Base-by-base conservation (phyloP, 2,888 invertebrate genomes). In the Bimastos eiseni region DNA sequence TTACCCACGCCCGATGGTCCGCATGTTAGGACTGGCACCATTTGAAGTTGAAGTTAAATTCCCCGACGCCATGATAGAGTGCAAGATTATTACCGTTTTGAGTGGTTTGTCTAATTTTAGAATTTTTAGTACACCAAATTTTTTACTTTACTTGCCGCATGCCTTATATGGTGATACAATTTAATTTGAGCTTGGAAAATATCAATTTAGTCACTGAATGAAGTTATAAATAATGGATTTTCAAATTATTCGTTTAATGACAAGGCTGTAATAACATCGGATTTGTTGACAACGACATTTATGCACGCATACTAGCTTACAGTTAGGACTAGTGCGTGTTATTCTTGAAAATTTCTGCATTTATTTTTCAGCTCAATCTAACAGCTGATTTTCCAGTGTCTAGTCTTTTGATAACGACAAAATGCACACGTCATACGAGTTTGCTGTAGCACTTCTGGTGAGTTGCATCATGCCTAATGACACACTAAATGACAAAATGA, bases 371-470 rank as follows among this genome's bases (percentile, higher is more conserved):
- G 70, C 70, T n/a, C 30, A 70, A n/a, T 70, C 30, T 70, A 0
- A 70, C 30, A n/a, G 30, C n/a, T 70, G 70, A 70, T 3, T 70
- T 70, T n/a, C 1, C 49, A 49, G 49, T 70, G 8, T n/a, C n/a
- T 70, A n/a, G n/a, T 70, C n/a, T 70, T 36, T 86, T 86, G 34
- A 86, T 24, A 15, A 36, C 21, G 17, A 8, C 19, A 86, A 17
- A 86, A 86, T 86, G 86, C 86, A 86, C 24, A 36, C 86, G 24
- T 86, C 86, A 36, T 34, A 36, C 6, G 86, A 86, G 37, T 86
- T 86, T 86, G 86, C 37, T 86, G 86, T 86, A 86, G 86, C 86
- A 36, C 86, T 86, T 24, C 5, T 86, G 86, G 86, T 86, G 36
- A 86, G 86, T 86, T 86, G 21, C 30, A 70, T 70, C n/a, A n/a